Evolutionary conservation across 2,888 invertebrate species (phyloP), one percentile per base, ranked within the genome.

Genomic region (Tetanocera ferruginea): DNA sequence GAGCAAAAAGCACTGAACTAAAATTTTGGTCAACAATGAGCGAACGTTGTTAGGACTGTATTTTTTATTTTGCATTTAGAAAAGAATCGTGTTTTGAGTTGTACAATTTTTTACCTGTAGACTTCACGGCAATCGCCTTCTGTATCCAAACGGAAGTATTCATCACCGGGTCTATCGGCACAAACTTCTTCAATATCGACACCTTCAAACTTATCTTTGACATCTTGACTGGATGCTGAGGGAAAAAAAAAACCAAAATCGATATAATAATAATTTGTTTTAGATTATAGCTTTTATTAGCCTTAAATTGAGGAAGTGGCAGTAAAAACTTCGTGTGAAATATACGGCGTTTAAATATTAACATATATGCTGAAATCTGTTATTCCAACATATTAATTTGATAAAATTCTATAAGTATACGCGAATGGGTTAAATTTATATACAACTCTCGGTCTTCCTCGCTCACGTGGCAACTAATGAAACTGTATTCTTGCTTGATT

Each of bases 121-220:
- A 97, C 97, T 90, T 97, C 97, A 85, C 97, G 93, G 90, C 97
- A 97, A 90, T 97, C 97, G 81, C 95, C 94, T 34, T 96, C 96
- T 73, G 94, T 93, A 83, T 93, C 92, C 84, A 97, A 91, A 83
- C 97, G 93, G 92, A 97, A 97, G 91, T 97, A 97, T 90, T 97
- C 97, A 87, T 97, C 97, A 23, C 95, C 95, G 4, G 97, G 96
- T 84, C 97, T 93, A 86, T 95, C 95, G 83, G 95, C 94, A 90
- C 97, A 97, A 73, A 96, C 92, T 89, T 96, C 95, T 86, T 97
- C 97, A 4, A 96, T 91, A 77, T 92, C 92, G n/a, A 91, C 91
- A 37, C 94, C 95, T 66, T 88, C 88, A 14, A 88, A 81, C 34
- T 91, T 91, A 55, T 94, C 94, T 60, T 76, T 78, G 0, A 92